phyloP scores from a whole-genome alignment of 2,888 invertebrate genomes.

The Spodoptera picta region DNA sequence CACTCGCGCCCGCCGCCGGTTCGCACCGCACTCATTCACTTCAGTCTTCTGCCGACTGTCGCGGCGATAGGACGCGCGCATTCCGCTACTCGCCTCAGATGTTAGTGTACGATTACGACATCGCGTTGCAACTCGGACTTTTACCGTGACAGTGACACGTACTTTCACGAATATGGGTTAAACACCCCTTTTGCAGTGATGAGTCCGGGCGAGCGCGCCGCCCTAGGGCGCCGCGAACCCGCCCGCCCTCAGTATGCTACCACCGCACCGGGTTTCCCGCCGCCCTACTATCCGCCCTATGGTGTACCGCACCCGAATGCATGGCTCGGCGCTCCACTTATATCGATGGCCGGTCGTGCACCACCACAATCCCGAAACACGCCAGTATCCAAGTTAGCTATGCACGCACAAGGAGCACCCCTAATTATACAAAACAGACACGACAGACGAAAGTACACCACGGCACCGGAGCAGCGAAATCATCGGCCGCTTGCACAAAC shows the following conservation, averaged over 20 bases:
- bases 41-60: conserved; percentile 84
- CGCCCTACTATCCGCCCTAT: conserved; percentile 86
- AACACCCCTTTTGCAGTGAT: conserved; percentile 86
- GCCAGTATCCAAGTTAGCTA: conserved; percentile 92
- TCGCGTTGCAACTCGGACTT: conserved; percentile 79
- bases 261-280: conserved; percentile 86
- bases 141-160: conserved; percentile 86
- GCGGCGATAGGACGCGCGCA: conserved; percentile 82
- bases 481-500: conserved; percentile 74
- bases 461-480: conserved; percentile 79
- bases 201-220: conserved; percentile 88
- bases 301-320: conserved; percentile 89
- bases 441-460: conserved; percentile 84
- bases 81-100: conserved; percentile 77
- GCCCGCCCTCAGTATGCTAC: conserved; percentile 86
- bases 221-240: conserved; percentile 86
- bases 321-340: conserved; percentile 94
- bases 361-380: conserved; percentile 80
- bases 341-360: conserved; percentile 92
- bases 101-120: conserved; percentile 87
- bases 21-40: conserved; percentile 84
- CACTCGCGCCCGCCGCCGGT: conserved; percentile 77
- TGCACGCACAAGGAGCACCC: conserved; percentile 96
- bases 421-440: conserved; percentile 92
- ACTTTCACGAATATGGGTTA: conserved; percentile 91